A percentile compares a stretch with the other conserved stretches of the same genome.
Conservation (phyloP, 2,113 vertebrate species). For the Leiothrix lutea region DNA sequence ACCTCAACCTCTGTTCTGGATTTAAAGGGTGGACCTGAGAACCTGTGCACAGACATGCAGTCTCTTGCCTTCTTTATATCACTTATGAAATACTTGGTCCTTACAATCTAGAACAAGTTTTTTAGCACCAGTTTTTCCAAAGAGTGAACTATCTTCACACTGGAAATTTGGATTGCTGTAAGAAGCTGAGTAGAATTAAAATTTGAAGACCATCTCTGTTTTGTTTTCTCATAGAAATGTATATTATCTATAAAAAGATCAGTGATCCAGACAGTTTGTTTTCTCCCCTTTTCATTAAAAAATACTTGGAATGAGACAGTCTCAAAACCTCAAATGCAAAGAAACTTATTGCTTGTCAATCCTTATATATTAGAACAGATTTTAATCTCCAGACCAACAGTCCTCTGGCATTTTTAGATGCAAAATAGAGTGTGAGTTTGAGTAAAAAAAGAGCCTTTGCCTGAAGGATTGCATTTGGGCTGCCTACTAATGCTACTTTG, state of each 20-base stretch:
- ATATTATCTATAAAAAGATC: background rate
- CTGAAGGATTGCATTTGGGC: background rate
- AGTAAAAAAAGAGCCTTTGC: background rate
- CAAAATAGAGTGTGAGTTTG: background rate
- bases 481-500: background rate
- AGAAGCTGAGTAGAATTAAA: background rate
- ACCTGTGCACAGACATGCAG: background rate
- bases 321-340: background rate
- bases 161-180: background rate
- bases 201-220: background rate
- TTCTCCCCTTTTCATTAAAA: background rate
- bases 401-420: background rate
- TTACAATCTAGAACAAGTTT: background rate
- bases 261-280: background rate
- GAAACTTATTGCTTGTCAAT: background rate
- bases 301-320: background rate
- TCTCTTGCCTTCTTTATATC: background rate
- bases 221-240: background rate
- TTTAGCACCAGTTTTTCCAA: background rate
- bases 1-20: background rate
- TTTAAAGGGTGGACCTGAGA: background rate
- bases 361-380: background rate
- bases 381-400: background rate
- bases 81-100: background rate
- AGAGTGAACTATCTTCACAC: background rate